These are phyloP conservation scores for Mormyrops boulengeri DNA, from an alignment of 2,797 vertebrate genomes.

Conservation along the genomic window DNA sequence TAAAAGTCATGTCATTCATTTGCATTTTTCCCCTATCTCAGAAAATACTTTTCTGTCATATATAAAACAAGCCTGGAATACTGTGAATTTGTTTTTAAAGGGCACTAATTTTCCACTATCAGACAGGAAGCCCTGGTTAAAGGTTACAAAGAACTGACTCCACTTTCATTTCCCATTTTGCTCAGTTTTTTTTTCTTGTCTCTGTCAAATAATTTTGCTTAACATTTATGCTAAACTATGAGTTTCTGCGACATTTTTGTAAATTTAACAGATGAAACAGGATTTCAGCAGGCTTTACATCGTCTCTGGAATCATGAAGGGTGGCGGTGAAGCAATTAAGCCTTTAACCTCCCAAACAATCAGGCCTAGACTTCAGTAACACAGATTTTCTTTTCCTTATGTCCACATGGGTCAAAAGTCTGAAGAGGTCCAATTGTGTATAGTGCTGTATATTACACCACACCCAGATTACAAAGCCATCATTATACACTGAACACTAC, in stretches of 20 bases:
- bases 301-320: not conserved
- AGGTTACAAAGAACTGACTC: not conserved
- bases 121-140: not conserved
- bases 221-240: not conserved
- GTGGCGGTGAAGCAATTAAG: not conserved
- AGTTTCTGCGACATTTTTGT: not conserved
- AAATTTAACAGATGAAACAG: not conserved
- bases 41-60: not conserved
- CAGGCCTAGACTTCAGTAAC: not conserved
- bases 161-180: not conserved
- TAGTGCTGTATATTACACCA: not conserved
- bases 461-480: not conserved
- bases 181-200: not conserved
- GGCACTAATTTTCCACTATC: not conserved
- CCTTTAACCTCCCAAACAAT: not conserved
- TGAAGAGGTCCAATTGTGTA: not conserved
- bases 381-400: not conserved
- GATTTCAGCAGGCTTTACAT: not conserved
- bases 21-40: not conserved
- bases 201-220: not conserved
- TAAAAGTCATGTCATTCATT: not conserved
- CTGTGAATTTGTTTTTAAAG: not conserved
- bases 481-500: not conserved
- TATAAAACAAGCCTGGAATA: not conserved
- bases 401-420: not conserved